A percentile compares a stretch with the other conserved stretches of the same genome.
Evolutionary conservation across 1,140 invertebrate species (phyloP).

Genomic region (Adoxophyes honmai): DNA sequence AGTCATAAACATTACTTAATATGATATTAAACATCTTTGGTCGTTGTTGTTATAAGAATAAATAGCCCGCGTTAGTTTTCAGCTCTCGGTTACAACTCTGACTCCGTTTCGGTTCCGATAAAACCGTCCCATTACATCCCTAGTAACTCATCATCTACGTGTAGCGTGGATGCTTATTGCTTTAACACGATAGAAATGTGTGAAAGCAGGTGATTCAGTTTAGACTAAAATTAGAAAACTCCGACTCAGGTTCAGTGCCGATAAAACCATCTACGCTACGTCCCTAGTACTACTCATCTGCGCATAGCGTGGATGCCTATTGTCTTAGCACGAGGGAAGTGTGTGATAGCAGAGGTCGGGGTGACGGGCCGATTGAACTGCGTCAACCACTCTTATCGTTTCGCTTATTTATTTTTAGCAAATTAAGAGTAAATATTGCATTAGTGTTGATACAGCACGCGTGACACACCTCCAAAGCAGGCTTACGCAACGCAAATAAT

Average conservation of each 20-base stretch:
- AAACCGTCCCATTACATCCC: too few species aligned
- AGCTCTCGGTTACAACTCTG: too few species aligned
- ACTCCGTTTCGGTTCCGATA: too few species aligned
- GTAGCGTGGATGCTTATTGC: neutral
- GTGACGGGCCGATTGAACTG: neutral
- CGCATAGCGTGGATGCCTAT: neutral
- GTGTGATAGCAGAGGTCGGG: neutral
- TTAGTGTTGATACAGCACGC: slow-evolving; percentile 4
- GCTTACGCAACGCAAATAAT: slow-evolving; percentile 1
- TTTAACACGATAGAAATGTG: neutral
- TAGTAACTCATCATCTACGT: neutral
- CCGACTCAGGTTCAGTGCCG: too few species aligned
- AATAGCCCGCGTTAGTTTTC: too few species aligned
- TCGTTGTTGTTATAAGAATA: too few species aligned
- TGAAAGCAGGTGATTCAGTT: too few species aligned
- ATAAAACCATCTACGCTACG: too few species aligned
- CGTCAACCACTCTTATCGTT: neutral
- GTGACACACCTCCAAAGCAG: slow-evolving; percentile 11
- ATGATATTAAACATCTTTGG: too few species aligned
- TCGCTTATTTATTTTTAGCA: slow-evolving; percentile 3
- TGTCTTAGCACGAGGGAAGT: slow-evolving; percentile 2
- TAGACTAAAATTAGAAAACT: too few species aligned
- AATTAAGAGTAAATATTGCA: slow-evolving; percentile 9
- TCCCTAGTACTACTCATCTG: neutral
- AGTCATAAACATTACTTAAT: too few species aligned